Evolutionary conservation across 2,797 vertebrate species (phyloP).

Genomic region (Malurus leucopterus): DNA sequence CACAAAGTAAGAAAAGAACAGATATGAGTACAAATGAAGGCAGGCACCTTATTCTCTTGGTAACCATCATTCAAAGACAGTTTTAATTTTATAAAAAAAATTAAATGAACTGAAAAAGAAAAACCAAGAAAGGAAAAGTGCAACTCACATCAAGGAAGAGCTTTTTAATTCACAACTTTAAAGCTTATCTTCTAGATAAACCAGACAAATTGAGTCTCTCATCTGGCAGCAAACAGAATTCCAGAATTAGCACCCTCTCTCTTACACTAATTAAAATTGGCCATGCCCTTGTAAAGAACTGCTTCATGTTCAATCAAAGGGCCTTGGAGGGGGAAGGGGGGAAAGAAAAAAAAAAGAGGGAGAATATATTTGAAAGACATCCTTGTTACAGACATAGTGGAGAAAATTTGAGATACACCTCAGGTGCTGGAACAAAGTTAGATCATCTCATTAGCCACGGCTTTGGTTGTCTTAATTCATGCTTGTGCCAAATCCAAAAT

Average conservation of each 20-base stretch:
- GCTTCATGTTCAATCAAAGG: neutral
- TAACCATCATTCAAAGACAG: neutral
- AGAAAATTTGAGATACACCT: neutral
- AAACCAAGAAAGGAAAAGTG: neutral
- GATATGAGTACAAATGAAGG: neutral
- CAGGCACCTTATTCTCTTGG: neutral
- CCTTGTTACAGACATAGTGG: neutral
- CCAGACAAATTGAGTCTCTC: neutral
- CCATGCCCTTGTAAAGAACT: neutral
- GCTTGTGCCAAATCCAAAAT: neutral
- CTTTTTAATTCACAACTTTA: neutral
- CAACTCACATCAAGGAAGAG: neutral
- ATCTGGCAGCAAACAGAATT: neutral
- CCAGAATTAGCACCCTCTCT: neutral
- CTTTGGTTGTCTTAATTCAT: neutral
- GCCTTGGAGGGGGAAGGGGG: rapidly evolving
- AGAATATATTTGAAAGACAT: neutral
- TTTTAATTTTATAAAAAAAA: neutral
- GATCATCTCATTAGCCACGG: neutral
- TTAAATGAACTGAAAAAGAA: neutral
- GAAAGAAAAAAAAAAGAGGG: no score
- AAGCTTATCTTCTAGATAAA: neutral
- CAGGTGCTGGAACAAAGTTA: neutral
- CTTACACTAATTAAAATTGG: neutral
- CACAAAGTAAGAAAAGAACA: neutral